phyloP scores from a whole-genome alignment of 2,888 invertebrate genomes.

The Tetanocera ferruginea region DNA sequence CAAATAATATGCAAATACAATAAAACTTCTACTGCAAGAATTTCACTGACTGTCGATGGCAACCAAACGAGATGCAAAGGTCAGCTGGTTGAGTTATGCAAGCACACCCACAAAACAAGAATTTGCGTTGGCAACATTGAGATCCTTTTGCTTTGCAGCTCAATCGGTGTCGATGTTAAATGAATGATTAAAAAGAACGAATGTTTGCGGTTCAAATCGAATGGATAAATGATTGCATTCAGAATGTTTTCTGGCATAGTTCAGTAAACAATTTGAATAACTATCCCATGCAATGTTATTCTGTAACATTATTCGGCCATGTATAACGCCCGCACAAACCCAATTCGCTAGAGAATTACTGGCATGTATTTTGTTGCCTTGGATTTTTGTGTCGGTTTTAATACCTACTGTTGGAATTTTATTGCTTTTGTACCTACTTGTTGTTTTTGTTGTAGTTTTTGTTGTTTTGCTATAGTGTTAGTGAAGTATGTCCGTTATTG shows the following conservation, averaged over 20 bases:
- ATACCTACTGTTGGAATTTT: background rate
- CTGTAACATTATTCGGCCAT: background rate
- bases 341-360: background rate
- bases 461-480: background rate
- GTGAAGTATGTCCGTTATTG: constrained; percentile 3
- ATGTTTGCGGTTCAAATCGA: constrained; percentile 26
- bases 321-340: background rate
- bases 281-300: background rate
- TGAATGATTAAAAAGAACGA: background rate
- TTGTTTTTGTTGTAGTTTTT: background rate
- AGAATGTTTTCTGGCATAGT: constrained; percentile 15
- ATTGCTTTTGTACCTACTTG: background rate
- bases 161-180: background rate
- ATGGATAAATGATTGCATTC: constrained; percentile 29
- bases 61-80: background rate
- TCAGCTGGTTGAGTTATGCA: background rate
- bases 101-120: background rate
- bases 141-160: background rate
- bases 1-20: no score
- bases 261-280: background rate
- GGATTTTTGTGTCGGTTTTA: constrained; percentile 8
- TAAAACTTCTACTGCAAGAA: no score
- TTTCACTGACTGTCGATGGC: no score
- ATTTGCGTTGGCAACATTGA: background rate
- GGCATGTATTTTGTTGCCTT: background rate